Percentiles rank a stretch among this genome's conserved stretches.
These are phyloP conservation scores for Penaeus vannamei DNA, from an alignment of 1,140 invertebrate genomes.

Conservation along the genomic window DNA sequence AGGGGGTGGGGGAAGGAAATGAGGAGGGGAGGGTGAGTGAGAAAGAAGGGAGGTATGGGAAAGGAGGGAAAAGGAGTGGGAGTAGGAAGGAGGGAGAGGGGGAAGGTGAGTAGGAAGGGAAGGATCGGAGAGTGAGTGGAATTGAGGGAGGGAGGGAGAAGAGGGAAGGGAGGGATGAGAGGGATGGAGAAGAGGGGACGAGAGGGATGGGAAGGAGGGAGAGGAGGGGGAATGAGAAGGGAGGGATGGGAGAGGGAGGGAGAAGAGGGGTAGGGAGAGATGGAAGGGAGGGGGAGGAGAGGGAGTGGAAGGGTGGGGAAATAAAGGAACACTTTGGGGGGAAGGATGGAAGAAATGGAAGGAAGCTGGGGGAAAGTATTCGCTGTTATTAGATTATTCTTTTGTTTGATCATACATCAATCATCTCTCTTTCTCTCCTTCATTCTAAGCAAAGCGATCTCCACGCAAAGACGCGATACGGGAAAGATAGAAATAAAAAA, in stretches of 20 bases:
- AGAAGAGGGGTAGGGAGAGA: too few species aligned
- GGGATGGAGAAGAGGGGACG: neutral
- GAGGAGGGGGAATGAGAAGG: neutral
- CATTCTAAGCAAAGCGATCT: neutral
- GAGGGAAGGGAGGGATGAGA: neutral
- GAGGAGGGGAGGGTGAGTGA: neutral
- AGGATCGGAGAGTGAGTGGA: neutral
- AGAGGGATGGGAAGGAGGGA: neutral
- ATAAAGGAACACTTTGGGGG: too few species aligned
- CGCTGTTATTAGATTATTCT: neutral
- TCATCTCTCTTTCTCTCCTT: neutral
- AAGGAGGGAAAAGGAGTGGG: neutral
- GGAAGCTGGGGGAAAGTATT: too few species aligned
- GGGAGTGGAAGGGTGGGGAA: too few species aligned
- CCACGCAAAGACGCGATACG: neutral
- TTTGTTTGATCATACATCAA: neutral
- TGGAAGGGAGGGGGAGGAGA: too few species aligned
- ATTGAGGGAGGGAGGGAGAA: conserved; percentile 7
- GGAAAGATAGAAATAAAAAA: neutral
- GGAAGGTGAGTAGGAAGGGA: neutral
- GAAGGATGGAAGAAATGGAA: too few species aligned
- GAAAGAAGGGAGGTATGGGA: neutral
- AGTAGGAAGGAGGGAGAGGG: neutral
- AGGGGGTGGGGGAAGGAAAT: neutral
- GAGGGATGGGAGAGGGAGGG: neutral